Evolutionary conservation across 2,888 invertebrate genomes (phyloP).

Genomic region (Tyria jacobaeae): DNA sequence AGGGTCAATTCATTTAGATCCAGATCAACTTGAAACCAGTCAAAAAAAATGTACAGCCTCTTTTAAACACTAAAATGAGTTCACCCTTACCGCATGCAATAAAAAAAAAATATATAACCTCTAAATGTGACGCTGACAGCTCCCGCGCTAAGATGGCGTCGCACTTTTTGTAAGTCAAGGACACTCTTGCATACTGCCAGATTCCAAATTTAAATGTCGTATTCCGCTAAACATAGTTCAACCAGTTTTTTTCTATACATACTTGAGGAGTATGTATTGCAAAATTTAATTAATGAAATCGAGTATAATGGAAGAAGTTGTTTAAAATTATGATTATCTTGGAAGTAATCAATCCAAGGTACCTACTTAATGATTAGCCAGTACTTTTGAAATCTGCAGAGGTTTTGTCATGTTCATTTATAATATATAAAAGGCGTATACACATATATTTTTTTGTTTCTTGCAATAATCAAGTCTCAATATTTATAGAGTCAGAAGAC

Average conservation of each 20-base stretch:
- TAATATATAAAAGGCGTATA: neutral
- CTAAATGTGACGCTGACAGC: conserved; percentile 68
- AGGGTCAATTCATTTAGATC: conserved; percentile 31
- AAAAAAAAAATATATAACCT: conserved; percentile 58
- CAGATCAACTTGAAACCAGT: conserved; percentile 8
- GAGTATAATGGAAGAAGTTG: conserved; percentile 32
- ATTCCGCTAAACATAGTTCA: conserved; percentile 32
- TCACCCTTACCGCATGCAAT: conserved; percentile 34
- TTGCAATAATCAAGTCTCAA: neutral
- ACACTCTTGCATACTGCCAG: conserved; percentile 54
- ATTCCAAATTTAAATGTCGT: conserved; percentile 56
- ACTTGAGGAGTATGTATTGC: conserved; percentile 18
- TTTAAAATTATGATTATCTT: conserved; percentile 7
- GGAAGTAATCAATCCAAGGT: neutral
- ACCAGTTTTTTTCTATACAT: conserved; percentile 32
- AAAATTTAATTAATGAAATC: conserved; percentile 27
- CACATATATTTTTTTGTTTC: neutral
- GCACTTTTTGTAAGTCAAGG: conserved; percentile 71
- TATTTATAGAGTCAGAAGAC: neutral
- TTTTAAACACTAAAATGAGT: conserved; percentile 14
- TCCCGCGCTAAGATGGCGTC: conserved; percentile 70
- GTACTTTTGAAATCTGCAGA: conserved; percentile 2
- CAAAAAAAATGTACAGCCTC: neutral
- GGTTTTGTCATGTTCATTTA: conserved; percentile 4
- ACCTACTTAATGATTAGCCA: conserved; percentile 10